These are phyloP conservation scores for Pseudorhombus dupliciocellatus DNA, from an alignment of 2,113 vertebrate genomes.

Conservation along the genomic window DNA sequence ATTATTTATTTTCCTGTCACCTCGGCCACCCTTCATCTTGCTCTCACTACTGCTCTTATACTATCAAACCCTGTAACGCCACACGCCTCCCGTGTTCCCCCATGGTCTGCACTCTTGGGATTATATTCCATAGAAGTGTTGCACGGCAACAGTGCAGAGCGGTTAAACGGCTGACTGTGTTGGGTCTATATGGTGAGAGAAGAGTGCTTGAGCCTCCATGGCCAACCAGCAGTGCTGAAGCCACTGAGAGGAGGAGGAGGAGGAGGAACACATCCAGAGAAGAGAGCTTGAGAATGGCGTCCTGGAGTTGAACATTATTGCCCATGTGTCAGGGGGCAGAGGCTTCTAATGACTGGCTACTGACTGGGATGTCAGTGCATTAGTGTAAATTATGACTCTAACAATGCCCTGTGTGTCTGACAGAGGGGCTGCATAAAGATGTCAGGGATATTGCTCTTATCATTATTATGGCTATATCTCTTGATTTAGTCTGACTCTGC, in stretches of 20 bases:
- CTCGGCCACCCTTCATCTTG: slow-evolving; percentile 2
- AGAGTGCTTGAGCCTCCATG: neutral
- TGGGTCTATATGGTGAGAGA: neutral
- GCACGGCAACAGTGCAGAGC: neutral
- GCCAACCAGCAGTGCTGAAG: neutral
- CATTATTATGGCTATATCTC: slow-evolving; percentile 50
- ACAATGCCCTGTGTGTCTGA: slow-evolving; percentile 39
- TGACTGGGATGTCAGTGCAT: slow-evolving; percentile 53
- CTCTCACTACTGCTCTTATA: too few relatives aligned
- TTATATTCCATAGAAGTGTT: slow-evolving; percentile 13
- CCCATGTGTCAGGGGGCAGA: slow-evolving; percentile 58
- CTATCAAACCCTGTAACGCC: slow-evolving; percentile 17
- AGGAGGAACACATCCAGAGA: neutral
- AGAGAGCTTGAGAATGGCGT: slow-evolving; percentile 17
- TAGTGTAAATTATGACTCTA: slow-evolving; percentile 62
- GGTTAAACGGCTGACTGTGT: slow-evolving; percentile 47
- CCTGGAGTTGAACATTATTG: slow-evolving; percentile 43
- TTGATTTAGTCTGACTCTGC: slow-evolving; percentile 47
- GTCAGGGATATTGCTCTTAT: slow-evolving; percentile 52
- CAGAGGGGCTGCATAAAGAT: slow-evolving; percentile 48
- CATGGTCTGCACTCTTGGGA: slow-evolving; percentile 16
- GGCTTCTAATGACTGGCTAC: slow-evolving; percentile 34
- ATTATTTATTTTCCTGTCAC: slow-evolving; percentile 36
- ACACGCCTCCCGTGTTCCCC: slow-evolving; percentile 12
- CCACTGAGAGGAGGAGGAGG: slow-evolving; percentile 9